Percentiles rank a stretch among this genome's conserved stretches.
Conservation (phyloP, 2,797 vertebrate genomes). For the Scarus forsteni region DNA sequence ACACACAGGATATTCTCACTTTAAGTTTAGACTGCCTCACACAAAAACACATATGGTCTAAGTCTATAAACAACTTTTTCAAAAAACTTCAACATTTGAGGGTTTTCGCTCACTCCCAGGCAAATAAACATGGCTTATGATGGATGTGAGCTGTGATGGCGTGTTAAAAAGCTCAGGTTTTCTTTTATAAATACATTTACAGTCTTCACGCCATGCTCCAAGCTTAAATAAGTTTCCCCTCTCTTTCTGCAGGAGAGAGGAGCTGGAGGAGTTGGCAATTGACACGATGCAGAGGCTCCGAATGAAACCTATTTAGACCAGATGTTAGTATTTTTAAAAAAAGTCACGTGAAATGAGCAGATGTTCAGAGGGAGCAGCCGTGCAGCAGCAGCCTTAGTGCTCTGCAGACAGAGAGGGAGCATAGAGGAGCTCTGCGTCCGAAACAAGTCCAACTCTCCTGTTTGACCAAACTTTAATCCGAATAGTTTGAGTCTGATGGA, state of each 20-base stretch:
- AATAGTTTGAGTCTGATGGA: conserved; percentile 45
- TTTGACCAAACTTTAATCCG: not conserved
- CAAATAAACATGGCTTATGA: conserved; percentile 14
- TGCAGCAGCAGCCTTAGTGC: conserved; percentile 67
- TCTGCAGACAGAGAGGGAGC: conserved; percentile 68
- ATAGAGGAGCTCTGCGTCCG: conserved; percentile 45
- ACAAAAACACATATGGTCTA: conserved; percentile 19
- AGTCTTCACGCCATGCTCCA: conserved; percentile 39
- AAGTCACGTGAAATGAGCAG: conserved; percentile 96
- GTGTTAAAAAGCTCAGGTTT: not conserved
- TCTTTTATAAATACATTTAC: conserved; percentile 8
- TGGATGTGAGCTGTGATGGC: conserved; percentile 8
- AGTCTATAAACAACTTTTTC: conserved; percentile 24
- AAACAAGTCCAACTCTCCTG: not conserved
- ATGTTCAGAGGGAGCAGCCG: conserved; percentile 89
- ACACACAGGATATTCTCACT: conserved; percentile 56
- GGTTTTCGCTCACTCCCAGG: conserved; percentile 7
- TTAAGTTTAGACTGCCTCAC: conserved; percentile 6
- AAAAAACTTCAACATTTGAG: conserved; percentile 1
- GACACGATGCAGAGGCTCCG: conserved; percentile 91
- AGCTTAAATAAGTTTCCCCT: conserved; percentile 61
- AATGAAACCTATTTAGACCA: conserved; percentile 95
- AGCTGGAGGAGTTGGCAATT: conserved; percentile 87
- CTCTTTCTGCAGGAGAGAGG: conserved; percentile 67
- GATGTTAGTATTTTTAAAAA: conserved; percentile 91